phyloP scores from a whole-genome alignment of 2,797 vertebrate species.

The Mus caroli region DNA sequence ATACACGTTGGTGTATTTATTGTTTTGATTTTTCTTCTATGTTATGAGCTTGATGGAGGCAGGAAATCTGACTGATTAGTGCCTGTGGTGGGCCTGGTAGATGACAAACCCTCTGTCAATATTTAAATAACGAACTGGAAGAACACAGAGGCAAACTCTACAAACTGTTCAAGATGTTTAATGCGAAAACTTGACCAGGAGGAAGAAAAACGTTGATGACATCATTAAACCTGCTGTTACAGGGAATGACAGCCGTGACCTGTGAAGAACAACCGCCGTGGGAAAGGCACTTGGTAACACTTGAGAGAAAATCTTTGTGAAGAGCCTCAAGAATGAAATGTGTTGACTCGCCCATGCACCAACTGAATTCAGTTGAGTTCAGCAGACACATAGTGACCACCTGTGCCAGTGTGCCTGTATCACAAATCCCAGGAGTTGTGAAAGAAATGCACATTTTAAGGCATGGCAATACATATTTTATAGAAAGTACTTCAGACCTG shows the following conservation, averaged over 20 bases:
- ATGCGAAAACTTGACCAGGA: not conserved
- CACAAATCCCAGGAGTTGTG: not conserved
- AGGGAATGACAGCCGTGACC: not conserved
- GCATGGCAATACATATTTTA: conserved; percentile 11
- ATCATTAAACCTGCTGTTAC: conserved; percentile 9
- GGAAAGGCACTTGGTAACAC: not conserved
- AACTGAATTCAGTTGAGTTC: not conserved
- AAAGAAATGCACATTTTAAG: conserved; percentile 39
- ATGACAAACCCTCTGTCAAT: not conserved
- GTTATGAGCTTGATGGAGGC: not conserved
- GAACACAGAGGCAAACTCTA: not conserved
- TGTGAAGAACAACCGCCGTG: not conserved
- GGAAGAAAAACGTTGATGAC: conserved; percentile 42
- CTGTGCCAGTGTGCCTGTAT: not conserved
- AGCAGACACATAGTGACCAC: not conserved
- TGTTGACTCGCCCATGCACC: not conserved
- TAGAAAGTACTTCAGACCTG: conserved; percentile 21
- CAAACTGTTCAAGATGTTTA: conserved; percentile 6
- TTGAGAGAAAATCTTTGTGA: not conserved
- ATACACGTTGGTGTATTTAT: not conserved
- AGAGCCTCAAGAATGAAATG: not conserved
- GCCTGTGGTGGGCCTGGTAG: not conserved
- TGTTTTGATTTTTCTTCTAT: not conserved
- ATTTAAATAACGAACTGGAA: conserved; percentile 30
- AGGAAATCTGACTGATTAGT: not conserved